These are phyloP conservation scores for Nasonia vitripennis DNA, from an alignment of 1,140 invertebrate genomes.

Conservation along the genomic window DNA sequence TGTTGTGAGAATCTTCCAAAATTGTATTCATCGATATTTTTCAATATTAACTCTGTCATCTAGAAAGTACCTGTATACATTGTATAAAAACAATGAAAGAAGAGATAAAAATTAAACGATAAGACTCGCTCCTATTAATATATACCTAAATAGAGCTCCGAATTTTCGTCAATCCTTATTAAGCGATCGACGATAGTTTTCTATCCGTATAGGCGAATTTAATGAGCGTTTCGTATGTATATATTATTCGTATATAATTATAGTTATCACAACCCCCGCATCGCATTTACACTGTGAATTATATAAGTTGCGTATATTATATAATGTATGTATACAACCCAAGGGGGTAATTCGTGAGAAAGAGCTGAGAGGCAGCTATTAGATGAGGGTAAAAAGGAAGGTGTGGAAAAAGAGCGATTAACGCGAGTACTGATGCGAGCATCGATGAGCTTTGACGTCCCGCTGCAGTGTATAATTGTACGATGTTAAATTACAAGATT, in stretches of 20 bases:
- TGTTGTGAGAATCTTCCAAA: constrained; percentile 3
- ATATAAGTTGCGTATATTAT: neutral
- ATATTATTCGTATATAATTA: neutral
- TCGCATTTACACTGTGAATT: neutral
- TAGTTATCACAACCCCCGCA: neutral
- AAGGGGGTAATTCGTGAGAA: no score
- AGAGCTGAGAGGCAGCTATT: no score
- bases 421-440: no score
- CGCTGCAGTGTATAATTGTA: constrained; percentile 4
- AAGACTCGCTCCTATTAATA: neutral
- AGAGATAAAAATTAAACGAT: neutral
- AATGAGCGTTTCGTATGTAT: constrained; percentile 25
- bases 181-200: constrained; percentile 31
- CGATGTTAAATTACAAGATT: constrained; percentile 10
- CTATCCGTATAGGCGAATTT: constrained; percentile 10
- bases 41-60: constrained; percentile 22
- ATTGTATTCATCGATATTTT: constrained; percentile 35
- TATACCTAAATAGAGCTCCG: neutral
- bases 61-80: constrained; percentile 35
- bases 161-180: constrained; percentile 2
- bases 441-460: constrained; percentile 6
- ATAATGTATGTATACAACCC: neutral
- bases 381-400: no score
- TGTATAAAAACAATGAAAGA: neutral
- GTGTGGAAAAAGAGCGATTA: neutral